Evolutionary conservation across 2,888 invertebrate genomes (phyloP).

Genomic region (Rhamphomyia laevipes): DNA sequence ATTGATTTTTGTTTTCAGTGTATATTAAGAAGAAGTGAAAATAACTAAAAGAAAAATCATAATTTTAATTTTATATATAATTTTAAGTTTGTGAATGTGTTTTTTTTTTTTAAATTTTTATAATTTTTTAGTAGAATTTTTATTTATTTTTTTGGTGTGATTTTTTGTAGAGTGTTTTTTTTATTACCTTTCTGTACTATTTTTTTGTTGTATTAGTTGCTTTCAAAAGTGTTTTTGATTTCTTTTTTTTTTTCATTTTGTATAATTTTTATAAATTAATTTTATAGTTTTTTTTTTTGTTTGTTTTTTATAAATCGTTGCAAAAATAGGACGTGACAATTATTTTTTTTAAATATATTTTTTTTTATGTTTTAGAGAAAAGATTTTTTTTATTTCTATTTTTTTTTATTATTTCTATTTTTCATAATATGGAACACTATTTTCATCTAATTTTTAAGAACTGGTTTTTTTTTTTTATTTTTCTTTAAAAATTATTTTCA

Average conservation of each 20-base stretch:
- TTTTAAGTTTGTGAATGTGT: no score
- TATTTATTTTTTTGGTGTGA: no score
- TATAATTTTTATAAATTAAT: slow-evolving; percentile 10
- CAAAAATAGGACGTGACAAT: slow-evolving; percentile 38
- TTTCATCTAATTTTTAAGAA: not conserved
- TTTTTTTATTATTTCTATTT: not conserved
- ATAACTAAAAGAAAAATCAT: no score
- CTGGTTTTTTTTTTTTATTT: not conserved
- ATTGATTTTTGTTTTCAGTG: no score
- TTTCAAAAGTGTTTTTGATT: not conserved
- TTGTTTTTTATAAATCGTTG: slow-evolving; percentile 28
- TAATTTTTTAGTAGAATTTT: no score
- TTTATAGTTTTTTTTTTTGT: slow-evolving; percentile 8
- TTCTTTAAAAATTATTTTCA: not conserved
- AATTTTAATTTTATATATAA: no score
- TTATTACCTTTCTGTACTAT: no score
- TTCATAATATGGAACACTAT: slow-evolving; percentile 1
- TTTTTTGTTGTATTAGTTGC: not conserved
- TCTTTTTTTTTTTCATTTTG: slow-evolving; percentile 7
- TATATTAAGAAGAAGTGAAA: no score
- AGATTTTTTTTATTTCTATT: not conserved
- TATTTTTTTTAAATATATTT: not conserved
- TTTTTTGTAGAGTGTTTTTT: no score
- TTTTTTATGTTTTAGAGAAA: not conserved
- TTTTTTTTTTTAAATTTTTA: no score